A percentile compares a stretch with the other conserved stretches of the same genome.
Conservation (phyloP, 2,797 vertebrate species). For the Schizopygopsis malacanthus region DNA sequence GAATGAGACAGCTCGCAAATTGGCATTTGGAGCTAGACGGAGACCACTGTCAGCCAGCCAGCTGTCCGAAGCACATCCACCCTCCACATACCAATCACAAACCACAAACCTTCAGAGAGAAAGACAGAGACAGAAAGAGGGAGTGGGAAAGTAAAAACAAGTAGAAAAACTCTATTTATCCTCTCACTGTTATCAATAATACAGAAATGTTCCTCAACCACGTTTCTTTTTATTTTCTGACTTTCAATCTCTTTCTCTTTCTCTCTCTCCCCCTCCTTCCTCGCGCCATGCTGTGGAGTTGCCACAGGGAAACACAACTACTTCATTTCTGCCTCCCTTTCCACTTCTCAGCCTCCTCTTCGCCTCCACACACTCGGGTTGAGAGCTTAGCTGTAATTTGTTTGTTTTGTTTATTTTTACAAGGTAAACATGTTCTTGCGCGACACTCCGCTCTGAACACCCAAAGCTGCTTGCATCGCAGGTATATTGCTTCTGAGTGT, state of each 20-base stretch:
- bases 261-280: not conserved
- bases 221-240: constrained; percentile 43
- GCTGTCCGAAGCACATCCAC: constrained; percentile 31
- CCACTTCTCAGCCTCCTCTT: constrained; percentile 11
- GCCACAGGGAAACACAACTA: not conserved
- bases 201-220: constrained; percentile 30
- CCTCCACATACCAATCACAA: constrained; percentile 52
- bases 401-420: constrained; percentile 46
- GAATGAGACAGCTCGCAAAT: constrained; percentile 66
- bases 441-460: constrained; percentile 2
- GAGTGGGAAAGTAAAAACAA: constrained; percentile 19
- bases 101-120: constrained; percentile 62
- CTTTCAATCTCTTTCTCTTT: constrained; percentile 24
- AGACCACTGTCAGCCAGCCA: constrained; percentile 57
- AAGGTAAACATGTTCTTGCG: constrained; percentile 32
- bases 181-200: constrained; percentile 47
- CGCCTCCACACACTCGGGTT: not conserved
- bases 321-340: constrained; percentile 19
- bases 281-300: not conserved
- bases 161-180: constrained; percentile 21
- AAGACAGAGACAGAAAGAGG: not conserved
- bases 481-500: not conserved
- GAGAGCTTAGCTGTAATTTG: constrained; percentile 49
- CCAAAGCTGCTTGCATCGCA: not conserved
- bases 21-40: constrained; percentile 58